A percentile compares a stretch with the other conserved stretches of the same genome.
Evolutionary conservation across 2,888 invertebrate species (phyloP).

Genomic region (Notodonta ziczac): DNA sequence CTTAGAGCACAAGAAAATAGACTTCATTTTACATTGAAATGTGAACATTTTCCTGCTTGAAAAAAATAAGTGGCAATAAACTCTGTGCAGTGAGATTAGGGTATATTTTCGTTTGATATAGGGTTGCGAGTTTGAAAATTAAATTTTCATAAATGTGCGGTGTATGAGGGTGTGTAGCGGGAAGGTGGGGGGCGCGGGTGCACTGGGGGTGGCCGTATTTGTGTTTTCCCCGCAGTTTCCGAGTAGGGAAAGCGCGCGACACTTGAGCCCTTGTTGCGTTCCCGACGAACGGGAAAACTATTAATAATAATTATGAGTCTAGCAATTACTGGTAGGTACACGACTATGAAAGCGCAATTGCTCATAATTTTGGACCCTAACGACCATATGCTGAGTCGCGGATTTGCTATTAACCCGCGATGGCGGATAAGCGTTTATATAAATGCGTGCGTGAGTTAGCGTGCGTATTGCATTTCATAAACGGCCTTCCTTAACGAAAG

Average conservation of each 20-base stretch:
- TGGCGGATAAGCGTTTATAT: too few species aligned
- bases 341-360: background rate
- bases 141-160: slow-evolving; percentile 79
- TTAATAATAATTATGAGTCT: slow-evolving; percentile 70
- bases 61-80: slow-evolving; percentile 69
- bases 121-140: slow-evolving; percentile 71
- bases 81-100: slow-evolving; percentile 67
- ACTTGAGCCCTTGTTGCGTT: slow-evolving; percentile 64
- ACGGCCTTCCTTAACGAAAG: too few species aligned
- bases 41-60: slow-evolving; percentile 52
- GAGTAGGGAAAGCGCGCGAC: slow-evolving; percentile 61
- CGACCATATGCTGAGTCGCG: background rate
- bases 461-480: too few species aligned
- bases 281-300: slow-evolving; percentile 69
- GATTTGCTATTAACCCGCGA: background rate
- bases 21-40: slow-evolving; percentile 56
- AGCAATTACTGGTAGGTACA: slow-evolving; percentile 34
- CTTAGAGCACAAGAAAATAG: slow-evolving; percentile 57
- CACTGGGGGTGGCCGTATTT: slow-evolving; percentile 58
- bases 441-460: too few species aligned
- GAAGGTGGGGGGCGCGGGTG: slow-evolving; percentile 25
- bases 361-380: background rate
- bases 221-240: slow-evolving; percentile 72
- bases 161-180: slow-evolving; percentile 29
- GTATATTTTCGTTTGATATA: slow-evolving; percentile 69